Base-by-base conservation (phyloP, 2,113 vertebrate genomes). In the Ploceus nigricollis region DNA sequence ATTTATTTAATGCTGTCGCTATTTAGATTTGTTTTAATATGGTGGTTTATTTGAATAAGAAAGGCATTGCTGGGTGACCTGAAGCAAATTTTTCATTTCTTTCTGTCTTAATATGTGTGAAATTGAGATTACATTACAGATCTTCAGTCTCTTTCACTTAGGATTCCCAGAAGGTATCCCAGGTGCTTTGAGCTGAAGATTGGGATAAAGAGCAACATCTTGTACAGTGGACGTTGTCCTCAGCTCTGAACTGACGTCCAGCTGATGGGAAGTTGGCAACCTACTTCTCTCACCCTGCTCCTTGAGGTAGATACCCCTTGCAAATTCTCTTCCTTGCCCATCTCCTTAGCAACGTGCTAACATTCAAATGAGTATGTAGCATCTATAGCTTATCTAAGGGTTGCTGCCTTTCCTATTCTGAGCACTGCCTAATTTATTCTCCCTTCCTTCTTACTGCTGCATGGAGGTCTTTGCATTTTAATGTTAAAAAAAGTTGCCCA, bases 361-460 rank as follows among this genome's bases (percentile, higher is more conserved):
- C 39, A 37, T 58, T 84, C 47, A 71, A 47, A 71, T 58, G 51
- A 87, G 63, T 75, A 51, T 47, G 56, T 82, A 22, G 47, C 84
- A 91, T 93, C 92, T 93, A 30, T 78, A 91, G 69, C 64, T 92
- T 87, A 61, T 65, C 68, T 63, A 85, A 84, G 69, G 87, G 60
- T 75, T 96, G 77, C 54, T 89, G 39, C 84, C 72, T 91, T 71
- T 87, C 92, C 81, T 93, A 31, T 89, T 95, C 78, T 71, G 56
- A 84, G 78, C 47, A 44, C 60, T 93, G 78, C 81, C 69, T 94
- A 68, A 89, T 87, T 82, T 91, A 82, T 89, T 94, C 65, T 63
- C 50, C 72, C 69, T 86, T 94, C 70, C 40, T 92, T 33, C 39
- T 75, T 66, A 87, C 11, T 93, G 77, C 87, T 91, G 22, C 24